Percentiles rank a stretch among this genome's conserved stretches.
Conservation (phyloP, 2,888 invertebrate genomes). For the Leuctra nigra region DNA sequence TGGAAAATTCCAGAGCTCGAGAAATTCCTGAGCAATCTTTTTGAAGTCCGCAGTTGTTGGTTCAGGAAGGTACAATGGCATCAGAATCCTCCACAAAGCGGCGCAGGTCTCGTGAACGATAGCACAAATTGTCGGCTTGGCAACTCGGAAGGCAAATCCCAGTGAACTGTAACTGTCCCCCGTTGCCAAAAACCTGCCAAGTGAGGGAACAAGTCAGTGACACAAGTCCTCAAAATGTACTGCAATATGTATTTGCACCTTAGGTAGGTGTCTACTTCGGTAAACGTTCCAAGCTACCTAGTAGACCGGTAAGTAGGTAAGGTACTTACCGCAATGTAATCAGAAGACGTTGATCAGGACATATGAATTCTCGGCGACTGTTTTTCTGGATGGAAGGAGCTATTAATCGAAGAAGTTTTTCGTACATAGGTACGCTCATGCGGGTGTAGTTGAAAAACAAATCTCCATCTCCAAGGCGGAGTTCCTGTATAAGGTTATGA, state of each 20-base stretch:
- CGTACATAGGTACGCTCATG: not conserved
- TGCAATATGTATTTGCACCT: too few relatives aligned
- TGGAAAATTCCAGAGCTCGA: constrained; percentile 18
- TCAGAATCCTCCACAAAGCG: not conserved
- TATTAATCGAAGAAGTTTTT: not conserved
- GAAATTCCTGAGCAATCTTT: constrained; percentile 1
- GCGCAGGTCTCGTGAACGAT: not conserved
- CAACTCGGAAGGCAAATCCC: not conserved
- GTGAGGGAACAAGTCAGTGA: not conserved
- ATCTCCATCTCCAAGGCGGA: not conserved
- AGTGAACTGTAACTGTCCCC: not conserved
- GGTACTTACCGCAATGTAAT: not conserved
- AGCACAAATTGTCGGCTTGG: not conserved
- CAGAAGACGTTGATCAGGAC: not conserved
- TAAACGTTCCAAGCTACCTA: too few relatives aligned
- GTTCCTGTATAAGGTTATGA: not conserved
- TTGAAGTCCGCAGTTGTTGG: constrained; percentile 15
- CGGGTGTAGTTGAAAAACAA: not conserved
- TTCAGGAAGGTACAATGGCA: not conserved
- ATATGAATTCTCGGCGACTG: not conserved
- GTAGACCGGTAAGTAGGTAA: too few relatives aligned
- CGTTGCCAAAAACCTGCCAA: not conserved
- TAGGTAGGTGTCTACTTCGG: too few relatives aligned
- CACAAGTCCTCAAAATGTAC: too few relatives aligned
- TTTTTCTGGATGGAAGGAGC: not conserved